Evolutionary conservation across 2,888 invertebrate species (phyloP).

Genomic region (Parnassius orleans): DNA sequence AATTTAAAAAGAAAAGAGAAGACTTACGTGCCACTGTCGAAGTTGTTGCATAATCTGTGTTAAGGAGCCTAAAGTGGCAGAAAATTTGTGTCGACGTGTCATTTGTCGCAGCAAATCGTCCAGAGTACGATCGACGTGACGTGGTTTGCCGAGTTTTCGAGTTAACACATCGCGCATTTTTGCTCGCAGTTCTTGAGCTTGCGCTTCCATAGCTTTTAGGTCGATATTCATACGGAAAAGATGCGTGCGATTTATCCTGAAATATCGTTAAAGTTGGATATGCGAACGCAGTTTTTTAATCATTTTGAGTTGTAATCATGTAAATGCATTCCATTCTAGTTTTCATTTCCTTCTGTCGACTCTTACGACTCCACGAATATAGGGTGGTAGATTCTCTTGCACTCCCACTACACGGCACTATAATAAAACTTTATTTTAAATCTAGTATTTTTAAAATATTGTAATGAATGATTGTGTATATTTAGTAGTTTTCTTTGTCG

Average conservation of each 20-base stretch:
- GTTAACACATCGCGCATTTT: slow-evolving; percentile 68
- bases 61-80: slow-evolving; percentile 47
- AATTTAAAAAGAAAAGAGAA: not conserved
- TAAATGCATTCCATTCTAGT: too few relatives aligned
- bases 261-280: not conserved
- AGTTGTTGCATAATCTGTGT: slow-evolving; percentile 57
- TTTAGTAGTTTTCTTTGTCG: too few relatives aligned
- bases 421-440: too few relatives aligned
- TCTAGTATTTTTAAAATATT: too few relatives aligned
- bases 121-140: slow-evolving; percentile 62
- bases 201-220: slow-evolving; percentile 83
- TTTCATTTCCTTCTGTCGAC: too few relatives aligned
- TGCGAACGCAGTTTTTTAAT: too few relatives aligned
- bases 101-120: slow-evolving; percentile 66
- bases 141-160: slow-evolving; percentile 64
- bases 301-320: too few relatives aligned
- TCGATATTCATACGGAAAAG: slow-evolving; percentile 86
- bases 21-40: slow-evolving; percentile 57
- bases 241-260: slow-evolving; percentile 84
- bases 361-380: too few relatives aligned
- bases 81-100: slow-evolving; percentile 68
- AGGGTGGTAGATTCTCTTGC: too few relatives aligned
- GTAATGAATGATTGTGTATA: too few relatives aligned
- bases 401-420: too few relatives aligned
- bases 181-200: slow-evolving; percentile 79